Evolutionary conservation across 30 jellyfish, hydroid and myxozoan genomes (phyloP).

Genomic region (Hydractinia symbiolongicarpus): DNA sequence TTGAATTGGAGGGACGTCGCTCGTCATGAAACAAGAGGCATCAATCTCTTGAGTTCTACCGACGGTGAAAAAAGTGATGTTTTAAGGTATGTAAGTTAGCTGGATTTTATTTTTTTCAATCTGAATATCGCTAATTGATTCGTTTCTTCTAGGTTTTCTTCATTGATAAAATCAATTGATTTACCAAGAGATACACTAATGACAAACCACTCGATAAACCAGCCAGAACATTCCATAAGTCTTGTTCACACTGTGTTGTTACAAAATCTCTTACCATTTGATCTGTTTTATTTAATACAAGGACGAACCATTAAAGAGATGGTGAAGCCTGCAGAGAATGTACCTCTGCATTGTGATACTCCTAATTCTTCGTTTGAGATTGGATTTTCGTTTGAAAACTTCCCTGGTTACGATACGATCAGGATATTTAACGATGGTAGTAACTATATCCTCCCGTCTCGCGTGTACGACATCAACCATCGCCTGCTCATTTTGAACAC

Average conservation of each 20-base stretch:
- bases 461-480: constrained; percentile 55
- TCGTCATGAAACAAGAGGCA: constrained; percentile 58
- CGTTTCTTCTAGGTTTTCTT: constrained; percentile 23
- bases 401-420: constrained; percentile 56
- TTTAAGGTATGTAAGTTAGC: background rate
- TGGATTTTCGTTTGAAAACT: constrained; percentile 89
- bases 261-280: constrained; percentile 79
- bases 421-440: constrained; percentile 49
- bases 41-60: background rate
- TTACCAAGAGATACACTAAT: background rate
- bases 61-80: background rate
- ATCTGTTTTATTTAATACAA: constrained; percentile 52
- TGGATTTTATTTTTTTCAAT: background rate
- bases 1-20: constrained; percentile 77
- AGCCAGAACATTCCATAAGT: constrained; percentile 79
- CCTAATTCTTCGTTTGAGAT: constrained; percentile 36
- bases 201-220: background rate
- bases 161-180: constrained; percentile 10
- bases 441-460: constrained; percentile 49
- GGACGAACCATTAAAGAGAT: constrained; percentile 55
- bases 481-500: constrained; percentile 73
- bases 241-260: constrained; percentile 59
- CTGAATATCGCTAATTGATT: background rate
- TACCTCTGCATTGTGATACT: constrained; percentile 51
- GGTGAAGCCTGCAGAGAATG: constrained; percentile 83